Evolutionary conservation across 2,113 vertebrate genomes (phyloP).

Genomic region (Gallinago paraguaiae): DNA sequence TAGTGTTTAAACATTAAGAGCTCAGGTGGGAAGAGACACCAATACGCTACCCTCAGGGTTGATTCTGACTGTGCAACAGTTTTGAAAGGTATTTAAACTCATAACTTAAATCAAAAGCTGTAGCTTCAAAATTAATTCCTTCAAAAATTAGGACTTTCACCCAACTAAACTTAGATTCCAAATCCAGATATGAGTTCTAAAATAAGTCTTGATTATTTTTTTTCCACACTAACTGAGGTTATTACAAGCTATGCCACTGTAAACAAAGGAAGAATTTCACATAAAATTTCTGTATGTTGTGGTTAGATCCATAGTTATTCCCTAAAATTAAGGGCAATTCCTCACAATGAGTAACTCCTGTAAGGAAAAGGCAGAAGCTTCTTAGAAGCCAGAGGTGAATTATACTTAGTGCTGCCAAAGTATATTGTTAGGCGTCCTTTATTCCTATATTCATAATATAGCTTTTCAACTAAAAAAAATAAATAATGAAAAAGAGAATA

Average conservation of each 20-base stretch:
- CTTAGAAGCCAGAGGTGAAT: not conserved
- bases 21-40: not conserved
- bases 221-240: not conserved
- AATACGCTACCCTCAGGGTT: not conserved
- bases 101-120: not conserved
- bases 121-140: not conserved
- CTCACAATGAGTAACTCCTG: not conserved
- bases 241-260: not conserved
- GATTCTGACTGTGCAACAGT: not conserved
- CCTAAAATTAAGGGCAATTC: constrained; percentile 6
- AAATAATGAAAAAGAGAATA: not conserved
- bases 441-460: not conserved
- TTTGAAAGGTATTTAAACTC: not conserved
- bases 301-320: not conserved
- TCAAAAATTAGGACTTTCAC: not conserved
- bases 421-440: not conserved
- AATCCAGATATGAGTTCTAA: not conserved
- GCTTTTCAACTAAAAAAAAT: not conserved
- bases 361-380: not conserved
- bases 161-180: not conserved
- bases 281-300: not conserved
- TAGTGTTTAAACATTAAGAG: not conserved
- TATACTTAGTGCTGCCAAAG: not conserved
- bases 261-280: constrained; percentile 7
- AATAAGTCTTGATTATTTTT: not conserved